Percentiles rank a stretch among this genome's conserved stretches.
Conservation (phyloP, 2,797 vertebrate species). For the Dendrocincla fuliginosa region DNA sequence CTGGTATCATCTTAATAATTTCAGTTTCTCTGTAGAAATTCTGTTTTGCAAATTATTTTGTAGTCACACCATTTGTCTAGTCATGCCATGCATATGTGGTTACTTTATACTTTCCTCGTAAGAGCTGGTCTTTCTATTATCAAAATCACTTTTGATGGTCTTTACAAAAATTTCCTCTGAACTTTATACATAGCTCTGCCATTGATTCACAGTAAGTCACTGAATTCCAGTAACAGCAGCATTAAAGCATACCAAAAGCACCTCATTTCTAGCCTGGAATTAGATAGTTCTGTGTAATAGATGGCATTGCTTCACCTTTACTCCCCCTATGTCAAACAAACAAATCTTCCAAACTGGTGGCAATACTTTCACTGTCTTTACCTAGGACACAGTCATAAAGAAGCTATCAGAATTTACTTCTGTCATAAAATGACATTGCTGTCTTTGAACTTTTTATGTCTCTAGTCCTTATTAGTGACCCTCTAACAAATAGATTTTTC, state of each 20-base stretch:
- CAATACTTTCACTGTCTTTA: background rate
- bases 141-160: background rate
- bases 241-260: background rate
- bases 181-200: background rate
- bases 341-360: background rate
- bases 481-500: background rate
- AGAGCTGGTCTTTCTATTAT: background rate
- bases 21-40: background rate
- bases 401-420: background rate
- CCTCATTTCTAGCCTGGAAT: background rate
- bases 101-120: background rate
- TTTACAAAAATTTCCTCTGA: background rate
- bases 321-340: background rate
- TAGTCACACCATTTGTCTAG: background rate
- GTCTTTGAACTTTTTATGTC: background rate
- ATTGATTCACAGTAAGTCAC: background rate
- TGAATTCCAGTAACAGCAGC: background rate
- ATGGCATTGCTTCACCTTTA: background rate
- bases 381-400: background rate
- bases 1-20: background rate
- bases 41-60: background rate
- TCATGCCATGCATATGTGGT: background rate
- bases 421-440: background rate
- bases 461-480: background rate
- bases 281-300: background rate